Evolutionary conservation across 2,113 vertebrate genomes (phyloP).

Genomic region (Sisor rabdophorus): DNA sequence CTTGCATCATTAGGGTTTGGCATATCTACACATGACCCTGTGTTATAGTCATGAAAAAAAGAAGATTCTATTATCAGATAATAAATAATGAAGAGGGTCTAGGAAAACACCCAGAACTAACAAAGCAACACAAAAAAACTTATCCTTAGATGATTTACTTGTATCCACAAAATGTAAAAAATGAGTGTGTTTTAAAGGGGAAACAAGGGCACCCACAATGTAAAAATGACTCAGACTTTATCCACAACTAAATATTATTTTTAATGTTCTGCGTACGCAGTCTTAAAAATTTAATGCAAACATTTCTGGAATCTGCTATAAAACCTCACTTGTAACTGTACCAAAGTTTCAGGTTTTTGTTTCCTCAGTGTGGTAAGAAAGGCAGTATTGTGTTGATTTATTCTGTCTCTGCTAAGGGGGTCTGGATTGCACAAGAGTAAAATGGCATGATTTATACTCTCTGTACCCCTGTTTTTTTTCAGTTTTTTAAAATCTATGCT

Average conservation of each 20-base stretch:
- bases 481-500: neutral
- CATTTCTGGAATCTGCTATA: neutral
- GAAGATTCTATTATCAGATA: neutral
- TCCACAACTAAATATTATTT: constrained; percentile 16
- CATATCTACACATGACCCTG: neutral
- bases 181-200: neutral
- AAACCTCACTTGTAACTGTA: constrained; percentile 17
- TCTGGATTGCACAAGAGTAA: constrained; percentile 10
- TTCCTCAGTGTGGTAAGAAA: constrained; percentile 14
- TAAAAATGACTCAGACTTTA: neutral
- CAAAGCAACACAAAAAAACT: neutral
- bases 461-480: neutral
- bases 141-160: neutral
- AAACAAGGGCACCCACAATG: constrained; percentile 5
- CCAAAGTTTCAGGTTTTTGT: neutral
- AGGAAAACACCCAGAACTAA: neutral
- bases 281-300: constrained; percentile 13
- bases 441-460: constrained; percentile 11
- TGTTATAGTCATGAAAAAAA: neutral
- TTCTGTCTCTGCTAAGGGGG: constrained; percentile 7
- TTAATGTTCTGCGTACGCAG: neutral
- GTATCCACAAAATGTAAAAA: neutral
- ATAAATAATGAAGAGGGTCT: neutral
- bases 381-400: constrained; percentile 29
- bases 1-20: neutral